Evolutionary conservation across 2,888 invertebrate genomes (phyloP).

Genomic region (Parnassius mnemosyne): DNA sequence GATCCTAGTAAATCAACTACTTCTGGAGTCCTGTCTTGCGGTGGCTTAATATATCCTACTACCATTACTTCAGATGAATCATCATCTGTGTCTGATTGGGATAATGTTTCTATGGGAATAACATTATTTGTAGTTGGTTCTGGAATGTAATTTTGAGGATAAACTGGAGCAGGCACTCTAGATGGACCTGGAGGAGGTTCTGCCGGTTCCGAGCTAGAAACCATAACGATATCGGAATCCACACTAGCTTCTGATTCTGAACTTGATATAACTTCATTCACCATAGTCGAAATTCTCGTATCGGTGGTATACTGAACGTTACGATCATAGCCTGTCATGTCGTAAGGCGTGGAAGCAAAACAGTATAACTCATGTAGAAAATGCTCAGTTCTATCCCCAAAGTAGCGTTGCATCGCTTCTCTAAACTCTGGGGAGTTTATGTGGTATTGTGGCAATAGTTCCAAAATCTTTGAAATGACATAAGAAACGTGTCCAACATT

Average conservation of each 20-base stretch:
- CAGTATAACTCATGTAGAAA: slow-evolving; percentile 94
- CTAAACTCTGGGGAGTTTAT: slow-evolving; percentile 86
- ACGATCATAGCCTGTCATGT: slow-evolving; percentile 90
- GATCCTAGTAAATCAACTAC: slow-evolving; percentile 82
- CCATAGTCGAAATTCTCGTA: slow-evolving; percentile 77
- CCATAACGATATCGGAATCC: slow-evolving; percentile 63
- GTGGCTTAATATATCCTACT: slow-evolving; percentile 84
- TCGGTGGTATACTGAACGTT: slow-evolving; percentile 83
- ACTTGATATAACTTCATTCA: slow-evolving; percentile 76
- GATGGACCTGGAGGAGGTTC: slow-evolving; percentile 46
- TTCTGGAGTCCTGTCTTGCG: slow-evolving; percentile 83
- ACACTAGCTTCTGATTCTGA: slow-evolving; percentile 58
- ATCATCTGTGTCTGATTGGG: slow-evolving; percentile 70
- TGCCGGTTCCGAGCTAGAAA: slow-evolving; percentile 54
- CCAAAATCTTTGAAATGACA: slow-evolving; percentile 85
- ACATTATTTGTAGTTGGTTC: slow-evolving; percentile 47
- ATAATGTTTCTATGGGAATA: slow-evolving; percentile 72
- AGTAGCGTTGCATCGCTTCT: slow-evolving; percentile 83
- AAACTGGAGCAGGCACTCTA: slow-evolving; percentile 45
- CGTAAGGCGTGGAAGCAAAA: slow-evolving; percentile 93
- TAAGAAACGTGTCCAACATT: slow-evolving; percentile 83
- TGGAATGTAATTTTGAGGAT: slow-evolving; percentile 53
- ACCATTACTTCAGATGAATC: slow-evolving; percentile 81
- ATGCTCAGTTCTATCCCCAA: slow-evolving; percentile 88
- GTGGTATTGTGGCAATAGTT: slow-evolving; percentile 84